Evolutionary conservation across 2,113 vertebrate species (phyloP).

Genomic region (Corvus moneduloides): DNA sequence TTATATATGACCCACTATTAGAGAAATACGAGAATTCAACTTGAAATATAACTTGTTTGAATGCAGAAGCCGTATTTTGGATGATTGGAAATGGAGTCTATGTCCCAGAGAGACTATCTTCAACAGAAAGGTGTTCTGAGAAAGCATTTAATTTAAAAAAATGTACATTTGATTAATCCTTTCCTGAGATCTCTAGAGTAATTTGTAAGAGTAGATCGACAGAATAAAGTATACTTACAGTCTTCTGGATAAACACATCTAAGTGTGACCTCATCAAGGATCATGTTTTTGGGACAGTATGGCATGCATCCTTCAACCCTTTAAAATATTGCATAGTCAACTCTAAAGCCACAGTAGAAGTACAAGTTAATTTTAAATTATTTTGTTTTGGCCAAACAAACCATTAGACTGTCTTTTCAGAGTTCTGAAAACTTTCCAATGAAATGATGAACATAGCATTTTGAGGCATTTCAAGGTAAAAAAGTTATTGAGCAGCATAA

Average conservation of each 20-base stretch:
- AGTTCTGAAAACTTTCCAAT: not conserved
- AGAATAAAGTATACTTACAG: conserved; percentile 81
- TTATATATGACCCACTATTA: not conserved
- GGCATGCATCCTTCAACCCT: conserved; percentile 97
- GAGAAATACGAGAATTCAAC: not conserved
- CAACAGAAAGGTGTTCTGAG: not conserved
- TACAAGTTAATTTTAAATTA: not conserved
- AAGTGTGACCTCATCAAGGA: conserved; percentile 93
- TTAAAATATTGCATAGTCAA: conserved; percentile 26
- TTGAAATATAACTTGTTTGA: not conserved
- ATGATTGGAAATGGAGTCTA: not conserved
- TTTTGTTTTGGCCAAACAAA: not conserved
- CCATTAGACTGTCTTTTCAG: not conserved
- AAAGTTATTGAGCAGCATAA: not conserved
- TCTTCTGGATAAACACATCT: conserved; percentile 95
- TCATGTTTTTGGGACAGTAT: conserved; percentile 91
- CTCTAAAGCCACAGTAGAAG: not conserved
- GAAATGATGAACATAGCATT: not conserved
- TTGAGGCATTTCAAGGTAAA: not conserved
- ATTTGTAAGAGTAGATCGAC: not conserved
- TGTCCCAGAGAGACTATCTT: not conserved
- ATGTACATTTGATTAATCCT: not conserved
- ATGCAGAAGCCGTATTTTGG: not conserved
- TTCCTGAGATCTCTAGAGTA: not conserved
- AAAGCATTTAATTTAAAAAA: not conserved